Conservation (phyloP, 1,140 invertebrate species). For the Neotoxoptera formosana region DNA sequence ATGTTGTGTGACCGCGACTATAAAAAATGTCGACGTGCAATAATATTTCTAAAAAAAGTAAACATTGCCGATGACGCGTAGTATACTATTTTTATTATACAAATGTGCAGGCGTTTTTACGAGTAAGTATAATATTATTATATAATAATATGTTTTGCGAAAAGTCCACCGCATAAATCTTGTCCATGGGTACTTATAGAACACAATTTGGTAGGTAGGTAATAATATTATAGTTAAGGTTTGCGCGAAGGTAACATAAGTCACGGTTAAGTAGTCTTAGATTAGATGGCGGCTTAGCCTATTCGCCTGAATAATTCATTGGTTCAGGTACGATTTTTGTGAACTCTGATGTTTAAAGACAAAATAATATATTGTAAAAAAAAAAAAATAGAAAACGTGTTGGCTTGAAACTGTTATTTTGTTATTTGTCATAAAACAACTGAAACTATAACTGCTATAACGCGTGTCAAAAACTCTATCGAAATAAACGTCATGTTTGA, state of each 20-base stretch:
- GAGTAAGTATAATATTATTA: no score
- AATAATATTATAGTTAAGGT: constrained; percentile 13
- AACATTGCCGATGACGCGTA: no score
- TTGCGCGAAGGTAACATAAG: neutral
- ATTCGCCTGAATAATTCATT: neutral
- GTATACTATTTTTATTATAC: no score
- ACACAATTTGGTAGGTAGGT: neutral
- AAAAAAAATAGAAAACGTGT: neutral
- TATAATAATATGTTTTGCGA: neutral
- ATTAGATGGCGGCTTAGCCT: neutral
- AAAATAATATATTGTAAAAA: neutral
- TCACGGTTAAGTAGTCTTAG: neutral
- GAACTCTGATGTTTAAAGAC: neutral
- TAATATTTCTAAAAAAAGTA: no score
- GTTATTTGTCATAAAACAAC: neutral
- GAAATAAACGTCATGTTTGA: neutral
- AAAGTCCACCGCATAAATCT: neutral
- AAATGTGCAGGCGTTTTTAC: no score
- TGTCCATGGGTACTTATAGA: neutral
- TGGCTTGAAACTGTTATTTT: neutral
- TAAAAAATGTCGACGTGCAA: no score
- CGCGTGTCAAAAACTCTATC: neutral
- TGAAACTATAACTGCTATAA: neutral
- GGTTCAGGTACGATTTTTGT: neutral
- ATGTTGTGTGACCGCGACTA: no score